Percentiles rank a stretch among this genome's conserved stretches.
phyloP scores from a whole-genome alignment of 2,888 invertebrate species.

The Laothoe populi region DNA sequence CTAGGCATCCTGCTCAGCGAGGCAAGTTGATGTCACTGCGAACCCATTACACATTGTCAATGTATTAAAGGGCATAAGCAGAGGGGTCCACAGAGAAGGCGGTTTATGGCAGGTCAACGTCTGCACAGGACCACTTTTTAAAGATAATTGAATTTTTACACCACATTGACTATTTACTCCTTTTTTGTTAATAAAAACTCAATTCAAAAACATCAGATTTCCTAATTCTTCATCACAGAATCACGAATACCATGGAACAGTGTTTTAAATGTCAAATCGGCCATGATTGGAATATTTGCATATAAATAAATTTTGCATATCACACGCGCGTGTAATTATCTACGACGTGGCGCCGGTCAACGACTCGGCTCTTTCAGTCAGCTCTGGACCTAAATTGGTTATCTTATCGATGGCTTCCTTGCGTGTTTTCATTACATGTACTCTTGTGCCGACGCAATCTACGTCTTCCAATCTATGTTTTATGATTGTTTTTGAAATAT shows the following conservation, averaged over 20 bases:
- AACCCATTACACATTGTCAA: no score
- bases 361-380: conserved; percentile 68
- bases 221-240: not conserved
- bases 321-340: conserved; percentile 13
- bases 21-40: no score
- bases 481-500: conserved; percentile 7
- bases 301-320: conserved; percentile 21
- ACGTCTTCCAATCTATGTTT: conserved; percentile 6
- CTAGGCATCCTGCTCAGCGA: no score
- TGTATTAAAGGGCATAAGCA: no score
- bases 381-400: conserved; percentile 61
- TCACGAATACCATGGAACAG: not conserved
- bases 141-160: no score
- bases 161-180: no score
- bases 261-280: no score
- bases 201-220: not conserved
- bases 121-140: no score
- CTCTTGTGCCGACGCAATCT: conserved; percentile 13
- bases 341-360: conserved; percentile 57
- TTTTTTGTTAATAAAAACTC: no score
- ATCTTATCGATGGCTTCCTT: conserved; percentile 75
- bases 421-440: conserved; percentile 57
- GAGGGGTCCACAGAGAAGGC: no score
- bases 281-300: conserved; percentile 16
- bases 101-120: no score